Percentiles rank a stretch among this genome's conserved stretches.
phyloP scores from a whole-genome alignment of 1,140 invertebrate species.

The Macrostomum lignano region DNA sequence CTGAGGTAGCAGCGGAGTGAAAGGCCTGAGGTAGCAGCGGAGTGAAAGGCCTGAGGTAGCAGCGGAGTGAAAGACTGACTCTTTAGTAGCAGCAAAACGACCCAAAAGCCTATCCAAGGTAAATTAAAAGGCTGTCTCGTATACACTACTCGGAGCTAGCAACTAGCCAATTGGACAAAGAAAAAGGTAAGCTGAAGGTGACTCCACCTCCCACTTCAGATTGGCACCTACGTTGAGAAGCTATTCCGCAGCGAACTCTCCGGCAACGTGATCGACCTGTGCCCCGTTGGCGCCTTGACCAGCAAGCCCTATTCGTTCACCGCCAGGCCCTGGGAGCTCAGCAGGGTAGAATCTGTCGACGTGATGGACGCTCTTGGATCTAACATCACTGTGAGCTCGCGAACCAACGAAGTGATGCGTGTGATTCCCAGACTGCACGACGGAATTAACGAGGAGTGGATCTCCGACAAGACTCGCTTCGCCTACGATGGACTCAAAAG shows the following conservation, averaged over 20 bases:
- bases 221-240: conserved; percentile 94
- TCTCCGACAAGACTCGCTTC: conserved; percentile 83
- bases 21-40: too few relatives aligned
- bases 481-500: conserved; percentile 80
- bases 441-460: conserved; percentile 77
- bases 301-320: conserved; percentile 80
- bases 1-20: background rate
- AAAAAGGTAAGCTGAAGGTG: background rate
- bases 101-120: background rate
- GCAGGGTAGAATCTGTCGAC: conserved; percentile 62
- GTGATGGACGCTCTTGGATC: conserved; percentile 82
- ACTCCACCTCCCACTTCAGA: conserved; percentile 25
- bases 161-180: background rate
- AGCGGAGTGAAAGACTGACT: background rate
- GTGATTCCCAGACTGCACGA: conserved; percentile 80
- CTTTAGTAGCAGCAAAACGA: background rate
- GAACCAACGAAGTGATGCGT: conserved; percentile 76
- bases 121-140: background rate
- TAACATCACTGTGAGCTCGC: conserved; percentile 72
- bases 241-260: conserved; percentile 83
- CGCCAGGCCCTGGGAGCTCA: conserved; percentile 32
- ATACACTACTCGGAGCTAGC: background rate
- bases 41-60: too few relatives aligned
- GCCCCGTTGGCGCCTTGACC: conserved; percentile 87
- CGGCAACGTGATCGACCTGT: conserved; percentile 91